These are phyloP conservation scores for Melanerpes formicivorus DNA, from an alignment of 2,113 vertebrate genomes.

Conservation along the genomic window DNA sequence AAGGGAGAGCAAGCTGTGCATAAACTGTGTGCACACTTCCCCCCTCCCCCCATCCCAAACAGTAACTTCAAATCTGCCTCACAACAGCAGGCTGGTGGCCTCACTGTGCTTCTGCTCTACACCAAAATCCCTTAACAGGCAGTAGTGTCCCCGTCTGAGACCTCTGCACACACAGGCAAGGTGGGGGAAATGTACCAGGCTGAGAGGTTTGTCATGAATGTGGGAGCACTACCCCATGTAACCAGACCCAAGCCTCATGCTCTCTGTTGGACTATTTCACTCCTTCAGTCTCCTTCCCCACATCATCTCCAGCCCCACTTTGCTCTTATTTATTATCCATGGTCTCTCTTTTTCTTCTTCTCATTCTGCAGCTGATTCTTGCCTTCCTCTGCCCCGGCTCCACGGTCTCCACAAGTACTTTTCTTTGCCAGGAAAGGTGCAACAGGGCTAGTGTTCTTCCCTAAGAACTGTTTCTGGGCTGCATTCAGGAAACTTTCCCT, in stretches of 20 bases:
- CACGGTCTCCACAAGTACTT: neutral
- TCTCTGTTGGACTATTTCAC: neutral
- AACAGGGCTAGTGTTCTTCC: neutral
- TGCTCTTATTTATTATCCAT: neutral
- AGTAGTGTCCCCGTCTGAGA: neutral
- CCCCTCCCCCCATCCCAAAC: neutral
- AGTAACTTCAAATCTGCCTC: neutral
- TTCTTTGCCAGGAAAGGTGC: neutral
- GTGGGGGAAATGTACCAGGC: neutral
- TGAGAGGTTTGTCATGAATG: neutral
- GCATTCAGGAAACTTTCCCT: neutral
- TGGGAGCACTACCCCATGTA: neutral
- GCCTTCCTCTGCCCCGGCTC: neutral
- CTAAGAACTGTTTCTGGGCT: neutral
- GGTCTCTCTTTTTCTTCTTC: neutral
- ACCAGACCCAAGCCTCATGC: neutral
- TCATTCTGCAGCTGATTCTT: neutral
- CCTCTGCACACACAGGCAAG: neutral
- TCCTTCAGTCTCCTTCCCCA: neutral
- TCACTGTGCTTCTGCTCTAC: neutral
- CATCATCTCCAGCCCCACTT: accelerated
- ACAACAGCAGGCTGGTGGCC: neutral
- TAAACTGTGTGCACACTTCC: neutral
- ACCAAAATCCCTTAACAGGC: neutral
- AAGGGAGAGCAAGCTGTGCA: neutral